These are phyloP conservation scores for Cephus sareptanus DNA, from an alignment of 2,888 invertebrate species.

Conservation along the genomic window DNA sequence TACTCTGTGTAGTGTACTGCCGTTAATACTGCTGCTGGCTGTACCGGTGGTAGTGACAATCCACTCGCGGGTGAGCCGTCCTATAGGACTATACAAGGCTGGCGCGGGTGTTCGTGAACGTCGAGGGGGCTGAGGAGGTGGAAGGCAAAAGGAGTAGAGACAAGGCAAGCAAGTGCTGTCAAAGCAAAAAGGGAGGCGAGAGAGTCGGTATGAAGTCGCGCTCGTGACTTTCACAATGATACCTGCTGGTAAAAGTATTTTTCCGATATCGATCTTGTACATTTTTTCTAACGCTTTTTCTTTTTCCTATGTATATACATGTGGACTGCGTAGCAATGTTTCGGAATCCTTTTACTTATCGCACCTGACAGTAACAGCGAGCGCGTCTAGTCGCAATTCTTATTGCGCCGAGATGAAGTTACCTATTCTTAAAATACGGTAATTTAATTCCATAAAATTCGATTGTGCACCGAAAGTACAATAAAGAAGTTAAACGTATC, in stretches of 20 bases:
- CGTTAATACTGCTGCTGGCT: not conserved
- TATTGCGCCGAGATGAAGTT: not conserved
- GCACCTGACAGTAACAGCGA: not conserved
- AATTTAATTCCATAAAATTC: not conserved
- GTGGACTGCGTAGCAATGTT: not conserved
- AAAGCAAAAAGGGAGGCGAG: slow-evolving; percentile 26
- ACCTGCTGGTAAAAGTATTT: not conserved
- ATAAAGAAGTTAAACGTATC: not conserved
- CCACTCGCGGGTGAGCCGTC: not conserved
- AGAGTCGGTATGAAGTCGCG: slow-evolving; percentile 27
- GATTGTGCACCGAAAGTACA: not conserved
- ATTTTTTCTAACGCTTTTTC: not conserved
- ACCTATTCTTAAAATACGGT: not conserved
- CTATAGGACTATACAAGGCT: not conserved
- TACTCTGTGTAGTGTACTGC: not conserved
- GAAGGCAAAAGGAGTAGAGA: slow-evolving; percentile 23
- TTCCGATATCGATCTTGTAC: not conserved
- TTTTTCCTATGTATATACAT: not conserved
- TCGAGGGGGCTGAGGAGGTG: slow-evolving; percentile 22
- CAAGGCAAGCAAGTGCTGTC: slow-evolving; percentile 37
- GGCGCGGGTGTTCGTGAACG: slow-evolving; percentile 27
- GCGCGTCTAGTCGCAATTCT: not conserved
- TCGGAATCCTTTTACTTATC: not conserved
- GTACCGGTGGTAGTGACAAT: not conserved
- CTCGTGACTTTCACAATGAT: slow-evolving; percentile 31